phyloP scores from a whole-genome alignment of 2,113 vertebrate genomes.

The Aptenodytes patagonicus region DNA sequence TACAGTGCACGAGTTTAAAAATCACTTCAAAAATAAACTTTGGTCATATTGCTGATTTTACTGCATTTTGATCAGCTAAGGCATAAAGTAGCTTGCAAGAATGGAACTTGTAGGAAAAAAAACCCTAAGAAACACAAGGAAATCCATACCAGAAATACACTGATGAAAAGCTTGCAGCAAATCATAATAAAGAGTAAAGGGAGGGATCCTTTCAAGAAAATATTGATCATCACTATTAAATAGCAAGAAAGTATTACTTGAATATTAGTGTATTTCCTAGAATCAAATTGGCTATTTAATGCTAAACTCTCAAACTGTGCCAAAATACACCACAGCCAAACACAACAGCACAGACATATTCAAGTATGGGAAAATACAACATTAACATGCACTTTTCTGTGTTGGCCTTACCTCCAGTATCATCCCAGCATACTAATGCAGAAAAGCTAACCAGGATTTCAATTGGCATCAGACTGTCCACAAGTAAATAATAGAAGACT shows the following conservation, averaged over 20 bases:
- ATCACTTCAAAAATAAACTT: not conserved
- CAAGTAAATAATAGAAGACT: slow-evolving; percentile 80
- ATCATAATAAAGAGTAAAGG: not conserved
- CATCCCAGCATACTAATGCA: slow-evolving; percentile 80
- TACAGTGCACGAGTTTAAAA: not conserved
- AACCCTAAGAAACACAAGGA: not conserved
- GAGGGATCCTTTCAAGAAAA: not conserved
- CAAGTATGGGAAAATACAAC: not conserved
- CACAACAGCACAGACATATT: not conserved
- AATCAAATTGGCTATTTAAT: not conserved
- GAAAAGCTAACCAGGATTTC: slow-evolving; percentile 90
- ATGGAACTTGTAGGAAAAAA: not conserved
- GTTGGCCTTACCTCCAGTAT: slow-evolving; percentile 71
- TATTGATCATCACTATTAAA: not conserved
- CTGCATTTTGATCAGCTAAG: not conserved
- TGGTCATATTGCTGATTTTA: not conserved
- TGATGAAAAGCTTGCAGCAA: not conserved
- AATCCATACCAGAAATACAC: not conserved
- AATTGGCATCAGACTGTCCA: slow-evolving; percentile 82
- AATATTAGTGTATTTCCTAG: not conserved
- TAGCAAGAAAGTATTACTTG: not conserved
- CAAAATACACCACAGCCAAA: not conserved
- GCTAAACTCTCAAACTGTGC: not conserved
- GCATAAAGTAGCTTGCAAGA: not conserved
- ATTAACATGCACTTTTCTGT: not conserved